Evolutionary conservation across 2,888 invertebrate genomes (phyloP), one percentile per base, ranked within the genome.

Genomic region (Drosophila cracens): DNA sequence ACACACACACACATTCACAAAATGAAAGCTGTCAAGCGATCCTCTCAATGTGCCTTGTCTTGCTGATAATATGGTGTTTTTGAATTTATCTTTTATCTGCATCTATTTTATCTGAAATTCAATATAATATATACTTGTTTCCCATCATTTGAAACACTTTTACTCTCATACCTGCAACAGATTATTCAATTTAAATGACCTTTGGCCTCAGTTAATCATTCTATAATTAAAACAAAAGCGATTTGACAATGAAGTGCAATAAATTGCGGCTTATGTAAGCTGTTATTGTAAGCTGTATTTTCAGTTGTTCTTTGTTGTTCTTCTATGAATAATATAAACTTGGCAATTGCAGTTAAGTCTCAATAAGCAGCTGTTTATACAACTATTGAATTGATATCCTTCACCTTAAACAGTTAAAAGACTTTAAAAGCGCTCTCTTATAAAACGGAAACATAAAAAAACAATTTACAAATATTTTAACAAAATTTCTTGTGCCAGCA

Each of bases 1-100:
- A 70, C 16, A 25, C 27, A 61, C 16, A 70, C 16, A 40, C 21
- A 21, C 13, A 46, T 7, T 7, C 33, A 68, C 21, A 27, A 49
- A 40, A 31, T 36, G 51, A 72, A 61, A 72, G 54, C 31, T 49
- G 33, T 59, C 51, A 43, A 49, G 49, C 34, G 31, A 59, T 60
- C 34, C 21, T 60, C n/a, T 16, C 31, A 57, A 16, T 53, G 43
- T 33, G 51, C 27, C 18, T 36, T 38, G 36, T 51, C 33, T 29
- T 36, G 40, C 56, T 31, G 18, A 18, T 40, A 69, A 40, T 40
- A 31, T 11, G 18, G 6, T 21, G 10, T 53, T 61, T 36, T n/a
- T 33, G 31, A 1, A 36, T 27, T 29, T 2, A 2, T 36, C 34
- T 48, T 13, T 13, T 21, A 31, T 48, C 8, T 36, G 10, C 11